phyloP scores from a whole-genome alignment of 2,113 vertebrate genomes.

The Psephotus haematonotus region DNA sequence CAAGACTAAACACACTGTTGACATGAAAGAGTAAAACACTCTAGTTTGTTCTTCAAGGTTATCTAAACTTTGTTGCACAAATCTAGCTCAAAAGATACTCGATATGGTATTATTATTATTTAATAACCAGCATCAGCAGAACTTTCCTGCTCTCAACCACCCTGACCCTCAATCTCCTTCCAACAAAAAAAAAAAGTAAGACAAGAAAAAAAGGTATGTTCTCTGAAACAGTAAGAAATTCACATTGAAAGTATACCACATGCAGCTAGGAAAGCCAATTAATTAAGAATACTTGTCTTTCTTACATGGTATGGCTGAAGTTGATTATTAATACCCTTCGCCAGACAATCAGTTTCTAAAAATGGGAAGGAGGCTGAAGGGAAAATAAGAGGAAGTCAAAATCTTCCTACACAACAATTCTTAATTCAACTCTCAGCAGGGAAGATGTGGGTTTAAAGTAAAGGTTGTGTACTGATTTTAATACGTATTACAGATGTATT shows the following conservation, averaged over 20 bases:
- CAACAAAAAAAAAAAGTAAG: neutral
- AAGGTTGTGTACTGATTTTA: neutral
- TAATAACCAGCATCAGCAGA: neutral
- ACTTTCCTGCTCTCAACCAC: neutral
- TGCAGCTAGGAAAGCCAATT: neutral
- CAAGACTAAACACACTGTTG: neutral
- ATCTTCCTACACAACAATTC: neutral
- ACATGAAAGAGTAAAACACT: neutral
- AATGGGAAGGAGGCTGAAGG: neutral
- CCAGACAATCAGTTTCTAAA: neutral
- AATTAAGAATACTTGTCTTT: neutral
- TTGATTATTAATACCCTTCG: neutral
- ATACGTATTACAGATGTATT: neutral
- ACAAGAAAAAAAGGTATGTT: neutral
- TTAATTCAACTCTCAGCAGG: neutral
- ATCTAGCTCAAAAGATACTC: neutral
- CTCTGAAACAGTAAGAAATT: neutral
- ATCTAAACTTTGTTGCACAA: neutral
- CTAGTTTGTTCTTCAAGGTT: neutral
- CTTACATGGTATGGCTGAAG: neutral
- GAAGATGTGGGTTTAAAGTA: neutral
- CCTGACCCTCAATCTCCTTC: neutral
- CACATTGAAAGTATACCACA: neutral
- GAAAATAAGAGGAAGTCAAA: neutral
- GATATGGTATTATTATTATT: neutral